Base-by-base conservation (phyloP, 2,113 vertebrate species). In the Mohoua ochrocephala region DNA sequence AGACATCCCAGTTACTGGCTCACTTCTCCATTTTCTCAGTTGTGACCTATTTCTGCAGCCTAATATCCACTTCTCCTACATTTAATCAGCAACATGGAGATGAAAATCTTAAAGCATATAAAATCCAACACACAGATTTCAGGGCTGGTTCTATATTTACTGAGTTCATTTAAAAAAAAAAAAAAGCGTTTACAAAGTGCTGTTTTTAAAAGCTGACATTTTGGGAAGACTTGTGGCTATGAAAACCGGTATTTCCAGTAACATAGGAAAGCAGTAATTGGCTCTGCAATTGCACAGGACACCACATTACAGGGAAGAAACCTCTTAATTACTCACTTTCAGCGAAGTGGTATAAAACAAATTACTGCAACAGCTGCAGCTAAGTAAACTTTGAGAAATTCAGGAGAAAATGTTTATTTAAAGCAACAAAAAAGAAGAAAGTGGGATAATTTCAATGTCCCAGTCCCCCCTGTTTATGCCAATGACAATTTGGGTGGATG, bases 291-390 rank as follows among this genome's bases (percentile, higher is more conserved):
- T 94, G 71, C 69, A 84, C 12, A 57, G 80, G 63, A 31, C 39
- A 91, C 56, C 91, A 89, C 76, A 95, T 52, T 26, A 94, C n/a
- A 90, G 27, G 67, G 37, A 75, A 89, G 61, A 87, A 95, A 76
- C 31, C 33, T 21, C 69, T 20, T 70, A 15, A 67, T 67, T 82
- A 74, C 35, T 57, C 14, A 8, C 82, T 59, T 23, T 31, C 39
- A 67, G 13, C 50, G 18, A 90, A 91, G 80, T 59, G 80, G 64
- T 74, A 54, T 81, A 39, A 45, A 77, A 84, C 73, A 89, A 96
- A 89, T 91, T 84, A 74, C 41, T 84, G n/a, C 39, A 91, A 94
- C 39, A 91, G 39, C 68, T 61, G 28, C 56, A 88, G 77, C 63
- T 70, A 92, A 79, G 24, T 86, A 93, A 91, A 82, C 85, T 63